phyloP scores from a whole-genome alignment of 92 coral and sea anemone species.

The Heteractis magnifica region DNA sequence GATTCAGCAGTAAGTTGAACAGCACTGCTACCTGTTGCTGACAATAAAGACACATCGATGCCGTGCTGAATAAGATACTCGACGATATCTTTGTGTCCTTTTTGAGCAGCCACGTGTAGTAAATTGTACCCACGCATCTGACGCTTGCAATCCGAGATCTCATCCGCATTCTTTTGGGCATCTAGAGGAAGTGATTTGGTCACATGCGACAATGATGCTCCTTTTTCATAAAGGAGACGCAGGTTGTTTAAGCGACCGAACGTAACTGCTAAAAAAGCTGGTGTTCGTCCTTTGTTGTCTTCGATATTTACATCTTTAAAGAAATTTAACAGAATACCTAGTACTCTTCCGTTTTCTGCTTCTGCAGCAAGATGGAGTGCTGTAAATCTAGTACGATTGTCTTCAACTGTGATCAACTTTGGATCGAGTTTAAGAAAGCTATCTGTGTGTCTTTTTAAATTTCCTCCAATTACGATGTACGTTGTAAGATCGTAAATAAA shows the following conservation, averaged over 20 bases:
- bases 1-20: conserved; percentile 62
- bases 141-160: conserved; percentile 27
- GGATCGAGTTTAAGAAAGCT: conserved; percentile 34
- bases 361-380: conserved; percentile 64
- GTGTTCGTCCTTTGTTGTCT: conserved; percentile 61
- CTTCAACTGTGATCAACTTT: conserved; percentile 23
- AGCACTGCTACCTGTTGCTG: conserved; percentile 41
- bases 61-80: conserved; percentile 34
- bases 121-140: conserved; percentile 57
- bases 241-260: conserved; percentile 50
- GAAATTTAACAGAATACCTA: conserved; percentile 37
- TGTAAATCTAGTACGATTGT: conserved; percentile 32
- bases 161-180: conserved; percentile 9
- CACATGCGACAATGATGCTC: conserved; percentile 35
- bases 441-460: background rate
- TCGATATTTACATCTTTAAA: conserved; percentile 42
- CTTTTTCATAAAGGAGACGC: conserved; percentile 30
- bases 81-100: conserved; percentile 50
- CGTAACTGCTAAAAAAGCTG: conserved; percentile 61
- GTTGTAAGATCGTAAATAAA: conserved; percentile 51
- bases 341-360: conserved; percentile 13
- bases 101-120: conserved; percentile 61
- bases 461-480: conserved; percentile 46
- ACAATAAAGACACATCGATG: conserved; percentile 13
- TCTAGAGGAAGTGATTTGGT: conserved; percentile 13